A percentile compares a stretch with the other conserved stretches of the same genome.
Evolutionary conservation across 37 sponge, comb jelly and placozoan genomes (phyloP).

Genomic region (Spongilla lacustris): DNA sequence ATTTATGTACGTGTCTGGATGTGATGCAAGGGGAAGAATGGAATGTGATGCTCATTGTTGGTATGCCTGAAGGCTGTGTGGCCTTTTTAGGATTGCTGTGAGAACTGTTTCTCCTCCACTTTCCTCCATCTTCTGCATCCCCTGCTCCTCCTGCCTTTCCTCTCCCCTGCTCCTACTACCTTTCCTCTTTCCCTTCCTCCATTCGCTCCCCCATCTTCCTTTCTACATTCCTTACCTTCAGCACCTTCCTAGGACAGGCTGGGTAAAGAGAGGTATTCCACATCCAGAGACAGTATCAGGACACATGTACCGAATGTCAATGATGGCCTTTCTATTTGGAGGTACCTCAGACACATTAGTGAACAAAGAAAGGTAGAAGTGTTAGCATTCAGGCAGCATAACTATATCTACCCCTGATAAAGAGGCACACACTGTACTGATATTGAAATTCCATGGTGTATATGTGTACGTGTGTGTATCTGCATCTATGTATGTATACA

Average conservation of each 20-base stretch:
- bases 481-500: conserved; percentile 4
- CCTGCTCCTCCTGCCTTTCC: too few relatives aligned
- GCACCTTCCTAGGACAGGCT: conserved; percentile 88
- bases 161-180: too few relatives aligned
- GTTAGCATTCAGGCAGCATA: too few relatives aligned
- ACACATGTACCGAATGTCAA: conserved; percentile 96
- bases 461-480: conserved; percentile 29
- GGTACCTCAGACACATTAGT: neutral
- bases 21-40: neutral
- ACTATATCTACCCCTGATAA: too few relatives aligned
- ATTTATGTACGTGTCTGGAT: neutral
- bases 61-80: neutral
- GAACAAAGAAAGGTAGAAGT: conserved; percentile 3
- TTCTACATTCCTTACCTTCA: too few relatives aligned
- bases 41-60: neutral
- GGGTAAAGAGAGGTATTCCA: conserved; percentile 73
- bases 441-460: too few relatives aligned
- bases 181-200: too few relatives aligned
- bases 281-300: conserved; percentile 90
- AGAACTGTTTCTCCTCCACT: neutral
- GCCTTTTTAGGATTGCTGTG: neutral
- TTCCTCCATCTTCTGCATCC: neutral
- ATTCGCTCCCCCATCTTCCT: too few relatives aligned
- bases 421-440: too few relatives aligned
- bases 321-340: conserved; percentile 82